These are phyloP conservation scores for Scaptodrosophila lebanonensis DNA, from an alignment of 1,140 invertebrate genomes.

Conservation along the genomic window DNA sequence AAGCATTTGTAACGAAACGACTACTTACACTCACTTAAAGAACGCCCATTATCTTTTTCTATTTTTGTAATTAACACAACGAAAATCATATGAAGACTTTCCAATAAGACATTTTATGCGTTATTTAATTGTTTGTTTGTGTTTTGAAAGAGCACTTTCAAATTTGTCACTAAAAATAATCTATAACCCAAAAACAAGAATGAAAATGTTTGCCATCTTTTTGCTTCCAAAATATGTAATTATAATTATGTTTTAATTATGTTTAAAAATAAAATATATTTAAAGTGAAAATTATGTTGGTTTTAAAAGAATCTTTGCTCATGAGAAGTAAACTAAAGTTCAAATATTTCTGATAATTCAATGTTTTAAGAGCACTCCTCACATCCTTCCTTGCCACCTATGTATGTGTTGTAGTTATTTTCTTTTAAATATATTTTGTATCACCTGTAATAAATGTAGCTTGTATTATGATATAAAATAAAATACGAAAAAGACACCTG, in stretches of 20 bases:
- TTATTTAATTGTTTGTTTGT: conserved; percentile 40
- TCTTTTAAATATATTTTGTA: no score
- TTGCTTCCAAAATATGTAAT: conserved; percentile 13
- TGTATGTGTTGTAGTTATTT: no score
- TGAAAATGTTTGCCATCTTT: conserved; percentile 2
- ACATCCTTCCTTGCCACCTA: no score
- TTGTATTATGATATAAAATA: no score
- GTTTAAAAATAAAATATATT: conserved; percentile 14
- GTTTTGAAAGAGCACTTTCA: conserved; percentile 31
- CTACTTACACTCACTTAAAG: conserved; percentile 21
- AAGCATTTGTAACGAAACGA: conserved; percentile 43
- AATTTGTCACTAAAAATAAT: conserved; percentile 33
- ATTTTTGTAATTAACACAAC: conserved; percentile 31
- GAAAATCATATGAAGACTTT: conserved; percentile 50
- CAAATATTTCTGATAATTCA: no score
- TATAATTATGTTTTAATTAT: conserved; percentile 12
- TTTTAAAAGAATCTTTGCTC: no score
- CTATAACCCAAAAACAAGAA: not conserved
- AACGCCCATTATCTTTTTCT: conserved; percentile 30
- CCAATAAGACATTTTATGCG: conserved; percentile 64
- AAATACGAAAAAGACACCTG: no score
- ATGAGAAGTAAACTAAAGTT: no score
- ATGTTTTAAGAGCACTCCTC: no score
- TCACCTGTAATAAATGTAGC: no score
- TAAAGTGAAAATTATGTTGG: no score